phyloP scores from a whole-genome alignment of 1,140 invertebrate genomes.

The Lucilia cuprina region DNA sequence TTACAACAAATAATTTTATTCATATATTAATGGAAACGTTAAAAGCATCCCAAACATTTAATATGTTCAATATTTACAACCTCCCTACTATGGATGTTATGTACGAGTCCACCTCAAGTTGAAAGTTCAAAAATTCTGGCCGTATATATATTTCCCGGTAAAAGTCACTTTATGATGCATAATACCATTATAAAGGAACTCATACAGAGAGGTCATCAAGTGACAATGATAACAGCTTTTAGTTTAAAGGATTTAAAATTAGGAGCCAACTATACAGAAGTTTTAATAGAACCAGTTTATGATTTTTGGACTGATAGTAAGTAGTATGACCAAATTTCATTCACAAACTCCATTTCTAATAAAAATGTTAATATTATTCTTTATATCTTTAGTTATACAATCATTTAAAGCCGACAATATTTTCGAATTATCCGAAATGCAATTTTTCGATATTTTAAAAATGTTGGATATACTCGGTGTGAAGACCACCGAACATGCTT shows the following conservation, averaged over 20 bases:
- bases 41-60: neutral
- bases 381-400: conserved; percentile 46
- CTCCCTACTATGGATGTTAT: neutral
- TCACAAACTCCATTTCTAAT: too few relatives aligned
- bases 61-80: neutral
- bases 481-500: conserved; percentile 50
- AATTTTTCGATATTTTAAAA: conserved; percentile 47
- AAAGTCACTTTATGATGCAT: conserved; percentile 56
- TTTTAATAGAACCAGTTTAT: conserved; percentile 44
- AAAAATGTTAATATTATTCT: neutral
- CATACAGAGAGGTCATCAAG: conserved; percentile 50
- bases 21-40: too few relatives aligned
- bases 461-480: conserved; percentile 56
- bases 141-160: conserved; percentile 52
- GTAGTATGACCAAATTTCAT: neutral
- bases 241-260: conserved; percentile 45
- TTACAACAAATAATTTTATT: too few relatives aligned
- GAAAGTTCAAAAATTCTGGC: conserved; percentile 47
- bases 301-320: conserved; percentile 42
- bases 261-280: conserved; percentile 51
- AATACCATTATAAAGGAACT: conserved; percentile 49
- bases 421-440: conserved; percentile 56
- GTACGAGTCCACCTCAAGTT: neutral
- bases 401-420: conserved; percentile 51
- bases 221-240: conserved; percentile 51